Evolutionary conservation across 1,140 invertebrate species (phyloP).

Genomic region (Aphelinus atriplicis): DNA sequence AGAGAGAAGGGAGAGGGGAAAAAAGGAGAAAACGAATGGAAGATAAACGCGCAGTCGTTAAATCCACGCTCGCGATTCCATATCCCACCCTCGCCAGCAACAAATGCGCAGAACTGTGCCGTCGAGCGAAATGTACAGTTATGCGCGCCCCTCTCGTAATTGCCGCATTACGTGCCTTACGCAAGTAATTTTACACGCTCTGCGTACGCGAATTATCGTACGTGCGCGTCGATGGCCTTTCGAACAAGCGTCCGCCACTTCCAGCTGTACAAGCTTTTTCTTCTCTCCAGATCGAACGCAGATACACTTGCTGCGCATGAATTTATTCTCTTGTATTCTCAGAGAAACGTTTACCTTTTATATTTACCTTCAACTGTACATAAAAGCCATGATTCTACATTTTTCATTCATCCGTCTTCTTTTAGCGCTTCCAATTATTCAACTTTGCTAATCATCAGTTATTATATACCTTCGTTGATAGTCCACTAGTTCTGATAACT

Average conservation of each 20-base stretch:
- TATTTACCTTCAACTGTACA: too few species aligned
- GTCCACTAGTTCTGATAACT: too few species aligned
- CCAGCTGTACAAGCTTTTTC: not conserved
- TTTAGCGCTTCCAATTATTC: too few species aligned
- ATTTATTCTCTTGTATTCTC: too few species aligned
- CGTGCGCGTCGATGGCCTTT: not conserved
- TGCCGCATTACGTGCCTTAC: constrained; percentile 29
- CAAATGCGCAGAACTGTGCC: not conserved
- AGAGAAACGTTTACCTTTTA: too few species aligned
- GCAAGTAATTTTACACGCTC: constrained; percentile 27
- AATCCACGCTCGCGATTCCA: not conserved
- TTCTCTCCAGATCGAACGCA: not conserved
- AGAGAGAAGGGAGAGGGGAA: not conserved
- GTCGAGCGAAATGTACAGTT: constrained; percentile 17
- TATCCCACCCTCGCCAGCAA: too few species aligned
- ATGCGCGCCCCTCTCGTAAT: constrained; percentile 6
- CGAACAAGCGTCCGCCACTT: not conserved
- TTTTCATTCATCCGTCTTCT: too few species aligned
- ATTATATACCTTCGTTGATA: too few species aligned
- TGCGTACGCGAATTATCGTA: constrained; percentile 16
- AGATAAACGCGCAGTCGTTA: not conserved
- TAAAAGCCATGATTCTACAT: too few species aligned
- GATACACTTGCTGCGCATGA: too few species aligned
- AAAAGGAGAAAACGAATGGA: not conserved
- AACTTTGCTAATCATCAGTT: too few species aligned